Conservation (phyloP, 2,888 invertebrate genomes). For the Drosophila putrida region DNA sequence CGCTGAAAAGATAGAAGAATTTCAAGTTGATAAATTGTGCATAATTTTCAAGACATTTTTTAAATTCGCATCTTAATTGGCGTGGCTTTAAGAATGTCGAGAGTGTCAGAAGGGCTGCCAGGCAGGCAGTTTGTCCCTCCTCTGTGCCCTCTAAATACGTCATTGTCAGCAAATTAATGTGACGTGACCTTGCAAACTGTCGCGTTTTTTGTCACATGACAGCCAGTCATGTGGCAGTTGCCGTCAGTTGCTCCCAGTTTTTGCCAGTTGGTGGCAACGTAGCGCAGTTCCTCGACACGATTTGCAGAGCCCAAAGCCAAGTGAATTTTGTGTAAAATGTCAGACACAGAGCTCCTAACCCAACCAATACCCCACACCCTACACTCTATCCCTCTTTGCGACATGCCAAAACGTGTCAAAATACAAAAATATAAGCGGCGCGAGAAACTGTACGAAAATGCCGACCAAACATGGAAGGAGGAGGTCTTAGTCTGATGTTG, state of each 20-base stretch:
- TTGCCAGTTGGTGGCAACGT: conserved; percentile 37
- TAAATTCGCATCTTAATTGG: conserved; percentile 66
- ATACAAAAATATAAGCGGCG: conserved; percentile 77
- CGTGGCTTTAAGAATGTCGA: conserved; percentile 59
- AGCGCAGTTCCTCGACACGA: conserved; percentile 64
- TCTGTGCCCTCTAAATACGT: conserved; percentile 65
- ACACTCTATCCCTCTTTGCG: conserved; percentile 23
- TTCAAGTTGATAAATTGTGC: conserved; percentile 23
- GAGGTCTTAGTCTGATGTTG: conserved; percentile 40
- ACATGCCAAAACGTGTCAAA: conserved; percentile 80
- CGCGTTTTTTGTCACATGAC: conserved; percentile 76
- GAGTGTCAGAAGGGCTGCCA: conserved; percentile 16
- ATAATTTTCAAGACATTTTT: conserved; percentile 54
- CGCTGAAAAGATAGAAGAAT: conserved; percentile 48
- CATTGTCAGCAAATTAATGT: conserved; percentile 82
- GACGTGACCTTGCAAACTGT: conserved; percentile 82
- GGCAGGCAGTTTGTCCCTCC: conserved; percentile 14
- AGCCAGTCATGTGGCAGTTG: conserved; percentile 63
- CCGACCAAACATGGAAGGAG: conserved; percentile 25
- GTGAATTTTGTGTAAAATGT: conserved; percentile 79
- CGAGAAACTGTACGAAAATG: conserved; percentile 67
- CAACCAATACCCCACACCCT: background rate
- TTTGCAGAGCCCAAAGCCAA: conserved; percentile 59
- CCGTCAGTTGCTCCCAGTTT: conserved; percentile 27
- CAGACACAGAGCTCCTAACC: conserved; percentile 45